Base-by-base conservation (phyloP, 2,797 vertebrate genomes). In the Scyliorhinus canicula region DNA sequence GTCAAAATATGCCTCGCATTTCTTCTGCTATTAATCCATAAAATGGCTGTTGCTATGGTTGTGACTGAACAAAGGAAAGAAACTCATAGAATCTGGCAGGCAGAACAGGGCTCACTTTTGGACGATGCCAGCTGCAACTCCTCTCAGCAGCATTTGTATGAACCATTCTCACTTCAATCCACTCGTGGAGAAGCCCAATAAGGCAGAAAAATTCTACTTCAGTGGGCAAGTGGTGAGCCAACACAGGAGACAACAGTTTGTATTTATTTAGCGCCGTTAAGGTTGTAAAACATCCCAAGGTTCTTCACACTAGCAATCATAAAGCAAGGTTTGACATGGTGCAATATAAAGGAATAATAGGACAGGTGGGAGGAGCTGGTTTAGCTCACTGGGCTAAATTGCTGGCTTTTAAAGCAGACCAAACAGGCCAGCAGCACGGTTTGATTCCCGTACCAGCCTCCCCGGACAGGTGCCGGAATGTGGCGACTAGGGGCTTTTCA, bases 1-100 rank as follows among this genome's bases (percentile, higher is more conserved):
- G 88, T 91, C 88, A 65, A 91, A 91, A 91, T 91, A 91, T 91
- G 60, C n/a, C 88, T 91, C 88, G 40, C 88, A 65, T 63, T 91
- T 91, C 60, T n/a, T 91, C 65, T 65, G 57, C 57, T 65, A 50
- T 2, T 40, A 91, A 91, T 91, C 88, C 57, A 91, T 91, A 63
- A 91, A 44, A 91, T 65, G 60, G 60, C 57, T 63, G 88, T 91
- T 91, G 88, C 88, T 40, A 91, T 91, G 57, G 88, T 65, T 65
- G 57, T 91, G n/a, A 19, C 21, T 91, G 88, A n/a, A 90, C n/a
- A 65, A 65, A 40, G n/a, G 57, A 60, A 91, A 65, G n/a, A n/a
- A 57, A 26, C 21, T 91, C n/a, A 44, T 77, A 60, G n/a, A 24
- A 65, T 24, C n/a, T 91, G 88, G 40, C n/a, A 40, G n/a, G 0